These are phyloP conservation scores for Brachirus orientalis DNA, from an alignment of 2,113 vertebrate species.

Conservation along the genomic window DNA sequence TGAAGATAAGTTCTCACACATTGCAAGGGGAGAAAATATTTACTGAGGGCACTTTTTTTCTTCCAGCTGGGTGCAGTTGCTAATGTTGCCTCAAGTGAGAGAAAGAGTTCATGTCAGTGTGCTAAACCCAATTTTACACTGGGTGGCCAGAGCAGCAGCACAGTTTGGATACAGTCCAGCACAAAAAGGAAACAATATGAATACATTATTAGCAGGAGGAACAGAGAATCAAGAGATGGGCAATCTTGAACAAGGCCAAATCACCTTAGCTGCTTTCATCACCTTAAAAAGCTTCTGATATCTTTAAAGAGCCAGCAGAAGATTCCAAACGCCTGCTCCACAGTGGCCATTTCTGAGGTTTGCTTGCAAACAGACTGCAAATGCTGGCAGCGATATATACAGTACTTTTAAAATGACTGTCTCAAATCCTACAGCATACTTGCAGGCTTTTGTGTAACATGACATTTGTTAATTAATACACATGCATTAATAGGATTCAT, in stretches of 20 bases:
- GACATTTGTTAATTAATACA: no score
- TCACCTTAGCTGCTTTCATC: conserved; percentile 11
- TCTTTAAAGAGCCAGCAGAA: not conserved
- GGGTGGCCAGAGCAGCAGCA: not conserved
- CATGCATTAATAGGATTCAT: no score
- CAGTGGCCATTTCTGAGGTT: not conserved
- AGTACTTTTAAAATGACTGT: no score
- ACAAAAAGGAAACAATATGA: not conserved
- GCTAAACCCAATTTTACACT: not conserved
- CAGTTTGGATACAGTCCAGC: not conserved
- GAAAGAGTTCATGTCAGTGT: not conserved
- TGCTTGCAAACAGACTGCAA: not conserved
- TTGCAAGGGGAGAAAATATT: not conserved
- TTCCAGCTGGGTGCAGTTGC: not conserved
- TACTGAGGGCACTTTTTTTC: no score
- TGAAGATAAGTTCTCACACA: not conserved
- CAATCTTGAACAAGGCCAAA: conserved; percentile 31
- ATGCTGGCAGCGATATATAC: no score
- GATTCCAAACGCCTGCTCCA: conserved; percentile 2
- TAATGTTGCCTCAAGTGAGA: not conserved
- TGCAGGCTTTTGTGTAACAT: no score
- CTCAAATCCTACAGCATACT: no score
- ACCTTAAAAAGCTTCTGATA: conserved; percentile 1
- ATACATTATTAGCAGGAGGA: conserved; percentile 7
- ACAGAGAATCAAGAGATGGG: not conserved